phyloP scores from a whole-genome alignment of 2,888 invertebrate species.

The Ptycholaimellus sp. region DNA sequence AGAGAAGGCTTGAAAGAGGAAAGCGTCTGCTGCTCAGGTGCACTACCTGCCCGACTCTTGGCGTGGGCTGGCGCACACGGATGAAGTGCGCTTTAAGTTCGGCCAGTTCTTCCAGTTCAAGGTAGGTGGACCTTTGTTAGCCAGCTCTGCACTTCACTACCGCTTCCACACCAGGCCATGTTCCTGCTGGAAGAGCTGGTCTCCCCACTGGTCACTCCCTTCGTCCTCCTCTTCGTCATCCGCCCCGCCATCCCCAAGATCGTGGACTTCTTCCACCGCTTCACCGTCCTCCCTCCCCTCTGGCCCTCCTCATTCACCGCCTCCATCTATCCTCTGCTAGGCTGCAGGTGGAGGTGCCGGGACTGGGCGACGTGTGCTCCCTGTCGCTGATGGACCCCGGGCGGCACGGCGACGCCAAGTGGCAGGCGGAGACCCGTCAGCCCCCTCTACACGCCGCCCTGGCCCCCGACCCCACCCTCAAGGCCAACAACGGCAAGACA shows the following conservation, averaged over 20 bases:
- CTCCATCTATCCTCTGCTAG: too few relatives aligned
- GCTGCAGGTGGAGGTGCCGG: slow-evolving; percentile 8
- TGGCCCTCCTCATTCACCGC: too few relatives aligned
- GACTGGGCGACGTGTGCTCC: slow-evolving; percentile 60
- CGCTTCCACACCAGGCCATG: too few relatives aligned
- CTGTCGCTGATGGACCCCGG: slow-evolving; percentile 47
- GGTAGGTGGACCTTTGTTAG: slow-evolving; percentile 20
- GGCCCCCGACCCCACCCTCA: too few relatives aligned
- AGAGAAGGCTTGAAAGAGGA: too few relatives aligned
- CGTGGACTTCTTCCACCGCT: slow-evolving; percentile 84
- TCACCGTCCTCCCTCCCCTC: too few relatives aligned
- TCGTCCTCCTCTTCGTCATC: slow-evolving; percentile 47
- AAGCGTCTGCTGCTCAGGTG: slow-evolving; percentile 59
- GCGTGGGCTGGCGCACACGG: slow-evolving; percentile 59
- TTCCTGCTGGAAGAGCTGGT: slow-evolving; percentile 57
- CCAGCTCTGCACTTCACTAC: slow-evolving; percentile 2
- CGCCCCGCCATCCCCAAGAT: slow-evolving; percentile 57
- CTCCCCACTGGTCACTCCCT: slow-evolving; percentile 70
- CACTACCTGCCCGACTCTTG: slow-evolving; percentile 30
- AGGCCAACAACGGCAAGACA: slow-evolving; percentile 79
- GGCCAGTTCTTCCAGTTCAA: slow-evolving; percentile 75
- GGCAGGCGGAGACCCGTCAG: too few relatives aligned
- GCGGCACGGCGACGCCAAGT: slow-evolving; percentile 51
- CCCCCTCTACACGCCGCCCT: too few relatives aligned
- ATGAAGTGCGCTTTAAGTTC: slow-evolving; percentile 57